Evolutionary conservation across 92 coral and sea anemone genomes (phyloP).

Genomic region (Heteractis magnifica): DNA sequence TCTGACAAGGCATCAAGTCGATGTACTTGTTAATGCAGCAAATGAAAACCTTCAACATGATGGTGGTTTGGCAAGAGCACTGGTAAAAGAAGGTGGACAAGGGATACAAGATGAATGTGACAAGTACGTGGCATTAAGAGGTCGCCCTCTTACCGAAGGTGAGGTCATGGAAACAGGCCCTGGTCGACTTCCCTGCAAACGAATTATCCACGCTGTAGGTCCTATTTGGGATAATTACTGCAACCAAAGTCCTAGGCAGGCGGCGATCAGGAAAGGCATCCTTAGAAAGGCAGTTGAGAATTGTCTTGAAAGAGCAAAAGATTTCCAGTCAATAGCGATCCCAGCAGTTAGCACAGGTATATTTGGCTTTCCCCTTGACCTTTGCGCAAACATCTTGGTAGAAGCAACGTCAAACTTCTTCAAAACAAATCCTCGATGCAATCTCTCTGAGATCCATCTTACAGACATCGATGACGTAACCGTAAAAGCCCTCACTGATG

Average conservation of each 20-base stretch:
- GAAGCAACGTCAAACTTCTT: slow-evolving; percentile 43
- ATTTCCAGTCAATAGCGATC: slow-evolving; percentile 46
- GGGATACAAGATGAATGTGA: slow-evolving; percentile 55
- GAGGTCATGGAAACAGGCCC: slow-evolving; percentile 30
- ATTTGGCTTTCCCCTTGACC: slow-evolving; percentile 63
- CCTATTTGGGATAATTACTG: slow-evolving; percentile 45
- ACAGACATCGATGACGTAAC: slow-evolving; percentile 48
- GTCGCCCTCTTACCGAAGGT: slow-evolving; percentile 36
- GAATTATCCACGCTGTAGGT: slow-evolving; percentile 66
- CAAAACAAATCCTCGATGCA: slow-evolving; percentile 24
- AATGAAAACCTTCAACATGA: slow-evolving; percentile 44
- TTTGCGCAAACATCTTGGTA: slow-evolving; percentile 52
- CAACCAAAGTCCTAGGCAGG: not conserved
- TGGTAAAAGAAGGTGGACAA: slow-evolving; percentile 53
- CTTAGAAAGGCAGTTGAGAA: slow-evolving; percentile 37
- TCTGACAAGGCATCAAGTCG: slow-evolving; percentile 49
- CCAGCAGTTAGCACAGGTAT: slow-evolving; percentile 76
- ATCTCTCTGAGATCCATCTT: slow-evolving; percentile 62
- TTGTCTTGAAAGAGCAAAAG: slow-evolving; percentile 35
- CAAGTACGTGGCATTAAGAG: not conserved
- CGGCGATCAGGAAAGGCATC: slow-evolving; percentile 19
- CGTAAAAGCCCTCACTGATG: slow-evolving; percentile 35
- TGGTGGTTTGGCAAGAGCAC: slow-evolving; percentile 52
- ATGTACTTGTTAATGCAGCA: slow-evolving; percentile 67
- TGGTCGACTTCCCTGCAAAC: slow-evolving; percentile 64